phyloP scores from a whole-genome alignment of 1,140 invertebrate genomes.

The Papilio xuthus region DNA sequence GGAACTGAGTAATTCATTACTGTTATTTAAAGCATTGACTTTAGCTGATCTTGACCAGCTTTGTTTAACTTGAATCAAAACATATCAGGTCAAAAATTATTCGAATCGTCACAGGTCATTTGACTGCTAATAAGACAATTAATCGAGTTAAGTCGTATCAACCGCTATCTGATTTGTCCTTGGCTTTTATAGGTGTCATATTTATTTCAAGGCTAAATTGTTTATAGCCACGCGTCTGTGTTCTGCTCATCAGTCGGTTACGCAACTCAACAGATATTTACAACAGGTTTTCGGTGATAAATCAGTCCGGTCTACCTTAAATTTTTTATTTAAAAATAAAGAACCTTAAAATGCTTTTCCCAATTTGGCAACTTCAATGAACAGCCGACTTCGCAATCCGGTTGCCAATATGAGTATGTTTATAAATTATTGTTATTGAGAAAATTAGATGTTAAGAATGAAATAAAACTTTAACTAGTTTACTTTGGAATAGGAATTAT shows the following conservation, averaged over 20 bases:
- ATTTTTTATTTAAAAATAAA: slow-evolving; percentile 4
- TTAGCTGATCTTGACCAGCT: neutral
- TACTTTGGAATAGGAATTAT: neutral
- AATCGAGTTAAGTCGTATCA: slow-evolving; percentile 48
- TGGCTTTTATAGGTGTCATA: slow-evolving; percentile 68
- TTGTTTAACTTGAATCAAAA: neutral
- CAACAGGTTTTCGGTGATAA: slow-evolving; percentile 64
- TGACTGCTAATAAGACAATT: slow-evolving; percentile 54
- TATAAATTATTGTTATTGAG: neutral
- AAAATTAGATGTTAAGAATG: neutral
- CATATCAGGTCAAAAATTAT: slow-evolving; percentile 30
- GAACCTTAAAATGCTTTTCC: slow-evolving; percentile 1
- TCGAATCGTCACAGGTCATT: slow-evolving; percentile 45
- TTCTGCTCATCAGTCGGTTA: slow-evolving; percentile 58
- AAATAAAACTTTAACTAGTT: neutral
- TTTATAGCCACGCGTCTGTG: slow-evolving; percentile 56
- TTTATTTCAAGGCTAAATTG: slow-evolving; percentile 51
- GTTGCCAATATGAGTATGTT: neutral
- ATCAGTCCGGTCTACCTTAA: slow-evolving; percentile 55
- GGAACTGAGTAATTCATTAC: neutral
- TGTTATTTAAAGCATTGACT: neutral
- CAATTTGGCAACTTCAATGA: slow-evolving; percentile 21
- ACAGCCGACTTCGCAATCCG: slow-evolving; percentile 19
- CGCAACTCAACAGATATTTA: slow-evolving; percentile 61
- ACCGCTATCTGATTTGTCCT: slow-evolving; percentile 50